Evolutionary conservation across 2,888 invertebrate genomes (phyloP).

Genomic region (Pristionchus japonicus): DNA sequence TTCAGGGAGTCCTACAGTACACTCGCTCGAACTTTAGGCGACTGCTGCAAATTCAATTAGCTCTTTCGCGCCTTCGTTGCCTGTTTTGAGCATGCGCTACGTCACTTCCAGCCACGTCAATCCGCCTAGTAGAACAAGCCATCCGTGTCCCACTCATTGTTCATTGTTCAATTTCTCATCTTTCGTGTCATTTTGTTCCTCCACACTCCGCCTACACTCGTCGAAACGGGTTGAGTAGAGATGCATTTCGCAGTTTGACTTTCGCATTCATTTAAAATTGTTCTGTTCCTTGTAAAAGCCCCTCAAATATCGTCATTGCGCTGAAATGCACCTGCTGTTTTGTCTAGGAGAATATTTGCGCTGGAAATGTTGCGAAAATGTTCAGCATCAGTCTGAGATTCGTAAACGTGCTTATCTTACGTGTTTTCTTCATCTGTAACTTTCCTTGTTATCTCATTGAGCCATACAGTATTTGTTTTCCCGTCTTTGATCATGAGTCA

Average conservation of each 20-base stretch:
- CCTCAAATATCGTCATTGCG: no score
- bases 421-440: no score
- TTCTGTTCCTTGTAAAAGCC: no score
- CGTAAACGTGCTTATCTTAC: no score
- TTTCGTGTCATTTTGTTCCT: not conserved
- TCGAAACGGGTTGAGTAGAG: no score
- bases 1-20: not conserved
- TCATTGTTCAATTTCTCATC: not conserved
- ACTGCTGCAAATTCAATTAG: not conserved
- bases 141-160: not conserved
- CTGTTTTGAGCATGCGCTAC: not conserved
- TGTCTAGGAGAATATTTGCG: no score
- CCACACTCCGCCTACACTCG: not conserved
- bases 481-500: no score
- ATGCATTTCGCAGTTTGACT: not conserved
- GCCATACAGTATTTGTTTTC: no score
- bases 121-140: not conserved
- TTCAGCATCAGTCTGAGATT: no score
- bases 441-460: no score
- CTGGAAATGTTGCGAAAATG: no score
- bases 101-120: not conserved
- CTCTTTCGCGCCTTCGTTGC: not conserved
- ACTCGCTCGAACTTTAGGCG: not conserved
- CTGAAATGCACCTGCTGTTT: no score
- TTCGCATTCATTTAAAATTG: not conserved